Base-by-base conservation (phyloP, 2,797 vertebrate species). In the Labeo calbasu region DNA sequence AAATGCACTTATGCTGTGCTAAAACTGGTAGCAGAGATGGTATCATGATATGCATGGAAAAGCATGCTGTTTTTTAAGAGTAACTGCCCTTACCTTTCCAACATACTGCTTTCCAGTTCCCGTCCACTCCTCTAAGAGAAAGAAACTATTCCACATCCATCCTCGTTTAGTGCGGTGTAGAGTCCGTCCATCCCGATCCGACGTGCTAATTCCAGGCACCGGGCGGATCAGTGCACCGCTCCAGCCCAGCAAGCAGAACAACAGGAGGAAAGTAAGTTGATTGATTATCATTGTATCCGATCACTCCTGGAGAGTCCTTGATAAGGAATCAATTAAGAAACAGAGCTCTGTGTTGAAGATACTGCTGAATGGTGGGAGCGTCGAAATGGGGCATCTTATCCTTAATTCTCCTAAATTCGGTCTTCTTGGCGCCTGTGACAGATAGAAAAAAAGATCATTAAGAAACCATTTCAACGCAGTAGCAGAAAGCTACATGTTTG, bases 111-210 rank as follows among this genome's bases (percentile, higher is more conserved):
- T 96, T 88, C 98, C 97, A n/a, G 94, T 95, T 86, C 98, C 98
- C n/a, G 95, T 94, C 88, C 98, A 99, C 89, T 99, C 98, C 91
- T 99, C 98, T 75, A 99, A 93, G 88, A 99, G 95, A 94, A 99
- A 99, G 95, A 99, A 99, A 88, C 98, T 98, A 94, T 99, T 99
- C 98, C 98, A 99, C 98, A 99, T 99, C 98, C 98, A 99, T 85
- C 98, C 97, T 48, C 98, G 95, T 87, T 99, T 99, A 91, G 93
- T 94, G n/a, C 98, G 97, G 83, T 95, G 96, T 9, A 99, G 94
- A 75, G 93, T 91, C 93, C 93, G 94, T 76, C 94, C 94, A 15
- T 94, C 94, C 51, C 92, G 92, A 85, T 96, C 94, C n/a, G 92
- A 86, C 86, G 92, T 85, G 81, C 90, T 92, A 94, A 93, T 95